A percentile compares a stretch with the other conserved stretches of the same genome.
Evolutionary conservation across 2,797 vertebrate species (phyloP).

Genomic region (Acestrorhynchus altus): DNA sequence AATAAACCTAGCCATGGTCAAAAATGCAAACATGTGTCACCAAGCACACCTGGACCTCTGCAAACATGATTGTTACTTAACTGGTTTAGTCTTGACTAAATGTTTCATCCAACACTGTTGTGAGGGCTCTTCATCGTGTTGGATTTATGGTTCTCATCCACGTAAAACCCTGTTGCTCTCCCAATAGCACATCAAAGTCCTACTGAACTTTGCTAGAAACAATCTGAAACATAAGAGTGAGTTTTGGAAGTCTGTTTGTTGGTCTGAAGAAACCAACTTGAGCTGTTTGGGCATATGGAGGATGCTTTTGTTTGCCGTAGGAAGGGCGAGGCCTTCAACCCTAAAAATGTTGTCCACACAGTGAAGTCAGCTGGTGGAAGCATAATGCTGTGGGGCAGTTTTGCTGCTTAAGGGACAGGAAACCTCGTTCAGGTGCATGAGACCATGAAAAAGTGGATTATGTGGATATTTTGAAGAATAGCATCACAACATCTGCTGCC

Average conservation of each 20-base stretch:
- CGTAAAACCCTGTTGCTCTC: not conserved
- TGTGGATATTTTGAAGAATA: no score
- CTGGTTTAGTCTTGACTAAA: not conserved
- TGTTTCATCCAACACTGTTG: not conserved
- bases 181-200: not conserved
- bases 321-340: not conserved
- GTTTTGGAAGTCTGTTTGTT: not conserved
- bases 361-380: no score
- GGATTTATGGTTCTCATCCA: not conserved
- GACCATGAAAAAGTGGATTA: no score
- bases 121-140: not conserved
- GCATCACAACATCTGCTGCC: no score
- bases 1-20: no score
- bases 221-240: not conserved
- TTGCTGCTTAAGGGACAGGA: no score
- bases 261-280: not conserved
- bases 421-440: no score
- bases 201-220: not conserved
- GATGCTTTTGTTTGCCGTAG: not conserved
- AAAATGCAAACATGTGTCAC: no score
- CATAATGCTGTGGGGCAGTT: no score
- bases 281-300: not conserved
- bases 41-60: no score
- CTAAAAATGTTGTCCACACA: no score
- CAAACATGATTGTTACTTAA: no score